Percentiles rank a stretch among this genome's conserved stretches.
Conservation (phyloP, 2,797 vertebrate species). For the Bovichtus diacanthus region DNA sequence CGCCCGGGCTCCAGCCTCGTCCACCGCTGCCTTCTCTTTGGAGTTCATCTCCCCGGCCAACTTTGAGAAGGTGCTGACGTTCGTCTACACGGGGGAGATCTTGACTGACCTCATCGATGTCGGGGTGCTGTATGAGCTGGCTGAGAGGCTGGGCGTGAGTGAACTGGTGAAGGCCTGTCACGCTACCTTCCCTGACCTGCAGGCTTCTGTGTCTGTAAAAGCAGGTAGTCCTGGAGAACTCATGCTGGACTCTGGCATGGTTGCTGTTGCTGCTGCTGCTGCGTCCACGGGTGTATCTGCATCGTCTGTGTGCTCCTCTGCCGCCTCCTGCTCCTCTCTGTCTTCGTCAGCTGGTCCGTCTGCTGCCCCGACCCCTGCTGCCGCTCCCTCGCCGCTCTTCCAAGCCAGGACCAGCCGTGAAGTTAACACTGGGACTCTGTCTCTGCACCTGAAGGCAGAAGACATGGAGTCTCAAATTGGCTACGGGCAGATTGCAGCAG, state of each 20-base stretch:
- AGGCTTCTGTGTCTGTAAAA: constrained; percentile 82
- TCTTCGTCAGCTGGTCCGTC: constrained; percentile 85
- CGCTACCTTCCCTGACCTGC: constrained; percentile 94
- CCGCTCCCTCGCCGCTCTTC: constrained; percentile 71
- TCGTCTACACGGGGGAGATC: constrained; percentile 96
- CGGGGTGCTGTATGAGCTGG: constrained; percentile 95
- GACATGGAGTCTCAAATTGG: constrained; percentile 80
- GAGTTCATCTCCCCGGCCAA: constrained; percentile 95
- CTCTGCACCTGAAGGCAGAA: constrained; percentile 87
- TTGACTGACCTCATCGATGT: constrained; percentile 95
- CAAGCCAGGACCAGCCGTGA: constrained; percentile 38
- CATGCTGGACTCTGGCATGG: constrained; percentile 54
- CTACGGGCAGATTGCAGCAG: constrained; percentile 66
- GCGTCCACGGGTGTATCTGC: constrained; percentile 35
- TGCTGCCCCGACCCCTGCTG: constrained; percentile 65
- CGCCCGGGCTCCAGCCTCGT: constrained; percentile 66
- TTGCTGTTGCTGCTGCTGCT: not conserved
- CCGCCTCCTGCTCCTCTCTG: constrained; percentile 83
- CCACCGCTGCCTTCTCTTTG: constrained; percentile 88
- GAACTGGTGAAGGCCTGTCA: constrained; percentile 94
- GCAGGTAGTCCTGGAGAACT: constrained; percentile 54
- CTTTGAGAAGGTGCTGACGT: constrained; percentile 96
- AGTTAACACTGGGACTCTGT: constrained; percentile 14
- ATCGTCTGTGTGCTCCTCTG: constrained; percentile 77
- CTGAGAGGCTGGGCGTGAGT: constrained; percentile 91